Conservation (phyloP, 1,140 invertebrate genomes). For the Helicoverpa armigera region DNA sequence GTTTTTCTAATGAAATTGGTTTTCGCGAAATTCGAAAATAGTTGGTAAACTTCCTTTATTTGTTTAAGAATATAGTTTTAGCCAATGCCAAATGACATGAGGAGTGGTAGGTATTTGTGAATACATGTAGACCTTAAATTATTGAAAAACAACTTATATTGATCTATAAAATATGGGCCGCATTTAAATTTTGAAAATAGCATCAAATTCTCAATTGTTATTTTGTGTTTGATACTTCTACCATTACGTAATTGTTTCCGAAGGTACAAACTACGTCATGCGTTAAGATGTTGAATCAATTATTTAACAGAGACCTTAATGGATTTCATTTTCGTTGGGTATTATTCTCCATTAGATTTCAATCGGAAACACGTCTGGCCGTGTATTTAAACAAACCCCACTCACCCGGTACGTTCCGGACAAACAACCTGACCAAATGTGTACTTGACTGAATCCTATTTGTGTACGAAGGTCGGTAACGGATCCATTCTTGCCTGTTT, state of each 20-base stretch:
- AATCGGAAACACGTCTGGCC: constrained; percentile 26
- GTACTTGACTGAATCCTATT: constrained; percentile 35
- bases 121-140: too few relatives aligned
- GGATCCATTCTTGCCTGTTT: constrained; percentile 31
- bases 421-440: constrained; percentile 26
- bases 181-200: too few relatives aligned
- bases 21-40: neutral
- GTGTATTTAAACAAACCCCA: constrained; percentile 33
- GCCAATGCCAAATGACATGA: too few relatives aligned
- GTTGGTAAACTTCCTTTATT: too few relatives aligned
- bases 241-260: too few relatives aligned
- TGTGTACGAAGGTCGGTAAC: constrained; percentile 31
- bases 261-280: too few relatives aligned
- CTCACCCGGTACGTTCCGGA: constrained; percentile 19
- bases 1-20: neutral
- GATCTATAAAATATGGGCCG: too few relatives aligned
- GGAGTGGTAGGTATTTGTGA: too few relatives aligned
- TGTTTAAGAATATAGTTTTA: too few relatives aligned
- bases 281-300: neutral
- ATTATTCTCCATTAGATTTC: constrained; percentile 13
- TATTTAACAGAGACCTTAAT: neutral
- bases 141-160: too few relatives aligned
- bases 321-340: neutral
- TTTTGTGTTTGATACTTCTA: too few relatives aligned
- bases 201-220: too few relatives aligned